These are phyloP conservation scores for Mya arenaria DNA, from an alignment of 1,140 invertebrate genomes.

Conservation along the genomic window DNA sequence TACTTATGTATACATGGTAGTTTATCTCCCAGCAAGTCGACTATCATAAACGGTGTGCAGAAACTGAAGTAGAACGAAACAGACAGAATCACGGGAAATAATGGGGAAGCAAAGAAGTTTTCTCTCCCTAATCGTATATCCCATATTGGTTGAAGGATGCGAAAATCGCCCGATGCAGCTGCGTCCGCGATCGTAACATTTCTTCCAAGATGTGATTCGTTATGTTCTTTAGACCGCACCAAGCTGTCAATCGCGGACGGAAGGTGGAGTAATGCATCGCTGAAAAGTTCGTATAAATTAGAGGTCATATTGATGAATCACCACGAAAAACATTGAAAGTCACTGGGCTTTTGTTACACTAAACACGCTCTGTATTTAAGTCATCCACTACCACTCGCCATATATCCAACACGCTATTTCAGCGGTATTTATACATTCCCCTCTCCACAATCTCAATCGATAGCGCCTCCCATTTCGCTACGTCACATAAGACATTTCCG, in stretches of 20 bases:
- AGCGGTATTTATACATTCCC: not conserved
- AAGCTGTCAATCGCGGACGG: not conserved
- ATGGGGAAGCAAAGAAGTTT: conserved; percentile 78
- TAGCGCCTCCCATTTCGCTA: not conserved
- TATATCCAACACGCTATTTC: not conserved
- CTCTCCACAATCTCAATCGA: not conserved
- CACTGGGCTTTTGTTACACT: not conserved
- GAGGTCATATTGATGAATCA: not conserved
- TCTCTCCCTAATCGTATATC: conserved; percentile 79
- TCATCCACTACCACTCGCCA: not conserved
- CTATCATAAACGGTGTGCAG: conserved; percentile 80
- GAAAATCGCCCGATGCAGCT: conserved; percentile 12
- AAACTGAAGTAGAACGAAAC: conserved; percentile 79
- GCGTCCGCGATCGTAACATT: conserved; percentile 32
- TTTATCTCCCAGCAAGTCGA: conserved; percentile 78
- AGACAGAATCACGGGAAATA: conserved; percentile 82
- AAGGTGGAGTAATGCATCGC: not conserved
- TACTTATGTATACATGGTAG: conserved; percentile 80
- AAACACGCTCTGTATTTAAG: not conserved
- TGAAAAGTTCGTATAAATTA: not conserved
- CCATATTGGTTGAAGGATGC: conserved; percentile 79
- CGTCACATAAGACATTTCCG: too few relatives aligned
- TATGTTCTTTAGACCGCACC: not conserved
- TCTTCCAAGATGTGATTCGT: not conserved
- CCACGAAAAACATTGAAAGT: not conserved